Conservation (phyloP, 23 tunicate genomes). For the Halocynthia aurantium region DNA sequence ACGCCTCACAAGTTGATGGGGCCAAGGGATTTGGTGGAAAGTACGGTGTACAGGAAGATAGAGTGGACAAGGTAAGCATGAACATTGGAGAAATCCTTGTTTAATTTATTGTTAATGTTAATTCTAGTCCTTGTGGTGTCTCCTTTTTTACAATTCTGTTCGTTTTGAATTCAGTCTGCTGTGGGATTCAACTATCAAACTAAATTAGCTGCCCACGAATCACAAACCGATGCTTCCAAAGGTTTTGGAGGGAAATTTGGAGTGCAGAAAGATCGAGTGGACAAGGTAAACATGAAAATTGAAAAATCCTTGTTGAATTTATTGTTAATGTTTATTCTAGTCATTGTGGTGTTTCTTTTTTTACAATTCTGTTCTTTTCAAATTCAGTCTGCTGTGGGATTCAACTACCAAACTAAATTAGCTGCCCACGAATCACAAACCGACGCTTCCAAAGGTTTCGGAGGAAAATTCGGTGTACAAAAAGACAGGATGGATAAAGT, state of each 20-base stretch:
- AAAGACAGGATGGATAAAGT: constrained; percentile 33
- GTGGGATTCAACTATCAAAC: constrained; percentile 39
- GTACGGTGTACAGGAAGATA: constrained; percentile 96
- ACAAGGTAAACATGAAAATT: constrained; percentile 36
- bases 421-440: constrained; percentile 72
- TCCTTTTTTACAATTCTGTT: background rate
- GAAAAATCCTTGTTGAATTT: background rate
- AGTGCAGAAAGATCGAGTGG: constrained; percentile 81
- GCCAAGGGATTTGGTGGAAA: constrained; percentile 84
- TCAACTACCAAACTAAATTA: constrained; percentile 45
- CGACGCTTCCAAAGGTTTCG: constrained; percentile 30
- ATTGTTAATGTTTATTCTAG: background rate
- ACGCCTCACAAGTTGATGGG: constrained; percentile 10
- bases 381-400: constrained; percentile 55
- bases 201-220: constrained; percentile 75
- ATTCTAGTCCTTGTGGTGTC: background rate
- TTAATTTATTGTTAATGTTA: background rate
- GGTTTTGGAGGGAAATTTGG: constrained; percentile 99
- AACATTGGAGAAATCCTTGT: background rate
- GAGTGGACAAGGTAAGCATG: constrained; percentile 63
- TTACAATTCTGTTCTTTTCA: background rate
- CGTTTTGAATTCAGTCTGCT: constrained; percentile 29
- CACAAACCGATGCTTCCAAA: constrained; percentile 88
- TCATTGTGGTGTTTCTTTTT: background rate
- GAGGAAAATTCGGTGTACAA: constrained; percentile 36